Conservation (phyloP, 1,140 invertebrate genomes). For the Drosophila bipectinata region DNA sequence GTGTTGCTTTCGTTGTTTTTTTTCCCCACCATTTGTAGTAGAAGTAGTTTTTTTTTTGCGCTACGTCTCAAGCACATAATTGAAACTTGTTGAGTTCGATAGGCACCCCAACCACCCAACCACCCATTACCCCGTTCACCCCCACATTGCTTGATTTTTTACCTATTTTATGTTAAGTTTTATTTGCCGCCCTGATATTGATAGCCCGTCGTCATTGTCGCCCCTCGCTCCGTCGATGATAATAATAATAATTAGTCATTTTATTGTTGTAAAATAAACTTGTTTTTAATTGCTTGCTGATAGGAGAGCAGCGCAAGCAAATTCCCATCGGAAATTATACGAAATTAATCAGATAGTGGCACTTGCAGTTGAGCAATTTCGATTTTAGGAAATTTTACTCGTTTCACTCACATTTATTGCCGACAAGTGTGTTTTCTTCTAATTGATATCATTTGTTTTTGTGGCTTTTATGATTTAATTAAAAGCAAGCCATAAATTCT, state of each 20-base stretch:
- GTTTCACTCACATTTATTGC: constrained; percentile 12
- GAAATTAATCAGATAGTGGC: constrained; percentile 45
- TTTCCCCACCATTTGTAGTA: constrained; percentile 21
- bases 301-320: constrained; percentile 31
- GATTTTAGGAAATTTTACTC: constrained; percentile 11
- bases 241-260: constrained; percentile 82
- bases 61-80: constrained; percentile 71
- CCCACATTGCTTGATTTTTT: constrained; percentile 44
- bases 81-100: constrained; percentile 77
- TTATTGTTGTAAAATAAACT: constrained; percentile 82
- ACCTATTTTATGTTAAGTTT: constrained; percentile 80
- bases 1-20: constrained; percentile 58
- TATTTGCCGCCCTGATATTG: constrained; percentile 70
- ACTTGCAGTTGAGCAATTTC: constrained; percentile 14
- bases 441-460: constrained; percentile 30
- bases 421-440: constrained; percentile 13
- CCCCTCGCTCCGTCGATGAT: constrained; percentile 44
- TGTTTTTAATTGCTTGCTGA: constrained; percentile 76
- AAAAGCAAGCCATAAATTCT: not conserved
- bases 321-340: constrained; percentile 47
- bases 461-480: not conserved
- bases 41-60: constrained; percentile 19
- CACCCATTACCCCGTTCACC: not conserved
- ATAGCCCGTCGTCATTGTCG: constrained; percentile 34
- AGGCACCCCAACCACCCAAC: not conserved